These are phyloP conservation scores for Aradus depressus DNA, from an alignment of 2,888 invertebrate species.

Conservation along the genomic window DNA sequence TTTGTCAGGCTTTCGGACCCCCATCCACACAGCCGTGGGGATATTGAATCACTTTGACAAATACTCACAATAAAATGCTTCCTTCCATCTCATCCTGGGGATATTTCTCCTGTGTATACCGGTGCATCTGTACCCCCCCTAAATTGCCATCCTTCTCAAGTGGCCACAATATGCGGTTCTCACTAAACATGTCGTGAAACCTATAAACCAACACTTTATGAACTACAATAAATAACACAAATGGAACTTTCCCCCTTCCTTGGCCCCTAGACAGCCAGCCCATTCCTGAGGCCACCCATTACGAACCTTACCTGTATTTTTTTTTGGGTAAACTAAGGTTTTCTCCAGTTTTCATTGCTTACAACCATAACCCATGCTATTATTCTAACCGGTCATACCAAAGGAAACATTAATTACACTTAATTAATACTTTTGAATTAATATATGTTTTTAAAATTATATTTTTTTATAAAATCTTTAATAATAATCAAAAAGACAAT, in stretches of 20 bases:
- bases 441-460: too few relatives aligned
- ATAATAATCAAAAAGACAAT: too few relatives aligned
- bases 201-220: conserved; percentile 17
- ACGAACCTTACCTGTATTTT: too few relatives aligned
- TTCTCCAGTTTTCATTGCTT: too few relatives aligned
- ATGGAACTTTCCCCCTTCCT: conserved; percentile 5
- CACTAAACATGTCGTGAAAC: conserved; percentile 18
- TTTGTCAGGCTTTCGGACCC: conserved; percentile 18
- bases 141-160: conserved; percentile 13
- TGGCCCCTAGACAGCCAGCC: not conserved
- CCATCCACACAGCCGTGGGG: conserved; percentile 1
- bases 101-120: not conserved
- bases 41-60: conserved; percentile 18
- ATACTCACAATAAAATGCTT: conserved; percentile 11
- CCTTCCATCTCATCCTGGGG: not conserved
- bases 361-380: too few relatives aligned
- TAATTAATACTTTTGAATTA: too few relatives aligned
- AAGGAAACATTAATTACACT: too few relatives aligned
- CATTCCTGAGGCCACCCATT: too few relatives aligned
- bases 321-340: too few relatives aligned
- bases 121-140: not conserved
- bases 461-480: too few relatives aligned
- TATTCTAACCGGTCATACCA: too few relatives aligned
- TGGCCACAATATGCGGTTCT: conserved; percentile 13
- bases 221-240: conserved; percentile 13